phyloP scores from a whole-genome alignment of 2,113 vertebrate species.

The Heterochromis multidens region DNA sequence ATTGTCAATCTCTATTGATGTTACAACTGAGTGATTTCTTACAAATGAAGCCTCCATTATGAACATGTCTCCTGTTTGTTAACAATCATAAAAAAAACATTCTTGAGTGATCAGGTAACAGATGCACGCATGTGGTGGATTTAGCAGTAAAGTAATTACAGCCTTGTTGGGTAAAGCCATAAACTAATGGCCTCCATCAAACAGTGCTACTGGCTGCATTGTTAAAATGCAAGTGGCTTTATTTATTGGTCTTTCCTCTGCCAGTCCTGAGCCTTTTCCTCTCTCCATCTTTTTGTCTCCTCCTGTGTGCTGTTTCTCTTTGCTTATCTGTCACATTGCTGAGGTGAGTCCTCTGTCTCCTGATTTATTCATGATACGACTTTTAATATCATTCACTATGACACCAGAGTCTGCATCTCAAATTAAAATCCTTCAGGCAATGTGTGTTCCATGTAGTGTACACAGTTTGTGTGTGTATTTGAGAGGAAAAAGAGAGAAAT shows the following conservation, averaged over 20 bases:
- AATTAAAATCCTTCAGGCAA: conserved; percentile 75
- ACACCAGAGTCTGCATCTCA: conserved; percentile 75
- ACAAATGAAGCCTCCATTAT: conserved; percentile 30
- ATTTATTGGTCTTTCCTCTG: conserved; percentile 38
- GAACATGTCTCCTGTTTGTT: conserved; percentile 12
- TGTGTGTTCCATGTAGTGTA: conserved; percentile 40
- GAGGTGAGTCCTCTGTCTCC: conserved; percentile 74
- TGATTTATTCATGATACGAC: conserved; percentile 79
- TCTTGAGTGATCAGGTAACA: conserved; percentile 13
- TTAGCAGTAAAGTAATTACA: conserved; percentile 42
- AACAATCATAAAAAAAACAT: background rate
- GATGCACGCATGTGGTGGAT: conserved; percentile 12
- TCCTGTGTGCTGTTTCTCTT: conserved; percentile 54
- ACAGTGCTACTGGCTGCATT: conserved; percentile 11
- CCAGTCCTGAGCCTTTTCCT: background rate
- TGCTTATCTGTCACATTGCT: conserved; percentile 68
- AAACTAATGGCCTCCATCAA: conserved; percentile 33
- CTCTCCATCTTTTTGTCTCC: conserved; percentile 12
- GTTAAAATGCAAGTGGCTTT: conserved; percentile 35
- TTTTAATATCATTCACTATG: conserved; percentile 80
- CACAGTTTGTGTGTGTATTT: conserved; percentile 24
- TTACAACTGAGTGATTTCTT: conserved; percentile 28
- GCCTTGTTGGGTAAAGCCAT: conserved; percentile 25
- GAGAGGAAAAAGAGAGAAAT: background rate
- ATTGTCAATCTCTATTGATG: conserved; percentile 28